Evolutionary conservation across 2,888 invertebrate genomes (phyloP).

Genomic region (Onchidella celtica): DNA sequence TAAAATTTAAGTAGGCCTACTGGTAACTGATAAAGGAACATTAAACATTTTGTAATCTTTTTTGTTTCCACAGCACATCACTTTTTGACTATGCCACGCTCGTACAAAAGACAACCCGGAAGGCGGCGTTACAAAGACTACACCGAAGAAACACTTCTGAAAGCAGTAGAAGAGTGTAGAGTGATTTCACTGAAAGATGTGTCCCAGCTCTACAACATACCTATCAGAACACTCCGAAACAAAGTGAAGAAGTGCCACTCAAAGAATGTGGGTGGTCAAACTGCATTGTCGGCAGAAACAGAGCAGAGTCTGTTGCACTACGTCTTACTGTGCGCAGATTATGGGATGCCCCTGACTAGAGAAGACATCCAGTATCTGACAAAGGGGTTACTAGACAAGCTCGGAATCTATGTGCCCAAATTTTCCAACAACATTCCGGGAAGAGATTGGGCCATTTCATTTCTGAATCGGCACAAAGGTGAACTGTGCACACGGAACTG

Average conservation of each 20-base stretch:
- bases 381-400: neutral
- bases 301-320: conserved; percentile 29
- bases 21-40: neutral
- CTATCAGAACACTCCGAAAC: conserved; percentile 23
- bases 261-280: conserved; percentile 1
- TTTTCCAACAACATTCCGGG: conserved; percentile 26
- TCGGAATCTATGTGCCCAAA: neutral
- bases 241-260: conserved; percentile 7
- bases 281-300: conserved; percentile 6
- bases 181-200: neutral
- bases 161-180: neutral
- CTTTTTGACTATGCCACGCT: conserved; percentile 8
- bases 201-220: neutral
- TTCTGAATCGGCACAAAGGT: neutral
- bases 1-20: neutral
- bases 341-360: conserved; percentile 44
- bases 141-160: conserved; percentile 1
- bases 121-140: neutral
- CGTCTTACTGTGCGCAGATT: conserved; percentile 35
- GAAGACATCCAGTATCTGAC: conserved; percentile 38
- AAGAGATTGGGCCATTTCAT: neutral
- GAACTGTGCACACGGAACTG: neutral
- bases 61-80: no score
- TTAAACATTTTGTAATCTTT: neutral
- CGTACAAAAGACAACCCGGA: conserved; percentile 12